Conservation (phyloP, 1,140 invertebrate genomes). For the Leptoteleia sp. region DNA sequence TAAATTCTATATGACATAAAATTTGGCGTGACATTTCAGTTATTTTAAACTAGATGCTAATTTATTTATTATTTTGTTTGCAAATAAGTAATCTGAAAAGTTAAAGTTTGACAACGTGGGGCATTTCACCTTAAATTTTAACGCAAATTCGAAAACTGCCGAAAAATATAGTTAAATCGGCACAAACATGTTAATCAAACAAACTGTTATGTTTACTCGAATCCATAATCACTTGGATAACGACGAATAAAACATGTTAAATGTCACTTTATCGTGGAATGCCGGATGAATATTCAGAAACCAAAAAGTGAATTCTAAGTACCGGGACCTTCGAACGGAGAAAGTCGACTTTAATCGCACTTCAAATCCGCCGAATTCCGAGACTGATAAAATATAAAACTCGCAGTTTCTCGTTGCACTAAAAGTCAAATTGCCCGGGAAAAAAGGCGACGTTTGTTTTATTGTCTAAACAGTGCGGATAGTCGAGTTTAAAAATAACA, state of each 20-base stretch:
- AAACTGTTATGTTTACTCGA: constrained; percentile 6
- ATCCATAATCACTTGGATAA: constrained; percentile 16
- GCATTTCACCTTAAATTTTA: no score
- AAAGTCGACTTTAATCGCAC: constrained; percentile 31
- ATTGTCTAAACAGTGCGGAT: neutral
- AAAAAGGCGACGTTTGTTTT: constrained; percentile 1
- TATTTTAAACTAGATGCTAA: no score
- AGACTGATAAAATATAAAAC: constrained; percentile 4
- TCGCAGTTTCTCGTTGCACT: constrained; percentile 19
- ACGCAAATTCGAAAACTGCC: no score
- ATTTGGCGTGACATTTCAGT: no score
- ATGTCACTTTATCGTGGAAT: constrained; percentile 24
- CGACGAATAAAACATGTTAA: constrained; percentile 22
- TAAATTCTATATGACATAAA: no score
- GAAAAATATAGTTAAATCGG: no score
- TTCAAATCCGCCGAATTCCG: constrained; percentile 26
- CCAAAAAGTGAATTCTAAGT: constrained; percentile 45
- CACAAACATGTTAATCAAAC: constrained; percentile 5
- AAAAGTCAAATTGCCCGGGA: constrained; percentile 2
- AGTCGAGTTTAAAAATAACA: no score
- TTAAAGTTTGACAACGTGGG: no score
- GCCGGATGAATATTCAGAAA: constrained; percentile 39
- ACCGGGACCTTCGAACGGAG: constrained; percentile 19
- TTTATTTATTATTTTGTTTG: no score
- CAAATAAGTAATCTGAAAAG: no score